Base-by-base conservation (phyloP, 1,140 invertebrate species). In the Aleiodes sp. region DNA sequence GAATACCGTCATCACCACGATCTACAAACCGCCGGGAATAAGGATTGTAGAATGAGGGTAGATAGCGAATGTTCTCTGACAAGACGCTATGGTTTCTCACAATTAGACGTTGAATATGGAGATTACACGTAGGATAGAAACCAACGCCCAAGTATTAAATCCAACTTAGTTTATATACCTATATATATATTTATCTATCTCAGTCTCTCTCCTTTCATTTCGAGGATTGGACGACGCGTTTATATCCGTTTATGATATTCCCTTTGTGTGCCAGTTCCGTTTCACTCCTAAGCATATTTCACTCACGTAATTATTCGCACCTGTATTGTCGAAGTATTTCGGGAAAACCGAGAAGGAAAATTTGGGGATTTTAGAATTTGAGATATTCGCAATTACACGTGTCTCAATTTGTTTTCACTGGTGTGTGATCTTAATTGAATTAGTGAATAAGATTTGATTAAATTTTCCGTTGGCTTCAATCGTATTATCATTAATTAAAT, bases 81-180 rank as follows among this genome's bases (percentile, higher is more conserved):
- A 56, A 28, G 41, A 59, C 28, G 29, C 43, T 31, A 52, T 33
- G 59, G 59, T 63, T 69, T 62, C 60, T 56, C 8, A 61, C 60
- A 69, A 63, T 69, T 69, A 69, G 41, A 69, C 41, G 24, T 69
- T 63, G 60, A 69, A 69, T 69, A 69, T 69, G 67, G 60, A 69
- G 67, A 69, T 69, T 69, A 69, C 41, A 56, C 29, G 31, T 63
- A 29, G 52, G 29, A 63, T 31, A 35, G 67, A 24, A 59, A 68
- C 43, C 46, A 52, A 56, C 26, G 56, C 9, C 28, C 26, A n/a
- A 59, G 56, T 59, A 52, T 52, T 52, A 52, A 52, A 21, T 52
- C 21, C 46, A 24, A 8, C 21, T 52, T 52, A 24, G 8, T 52
- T 21, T 52, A n/a, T n/a, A n/a, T 21, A 52, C 46, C 26, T 24